Conservation (phyloP, 2,888 invertebrate genomes). For the Torymus aiolomorphi region DNA sequence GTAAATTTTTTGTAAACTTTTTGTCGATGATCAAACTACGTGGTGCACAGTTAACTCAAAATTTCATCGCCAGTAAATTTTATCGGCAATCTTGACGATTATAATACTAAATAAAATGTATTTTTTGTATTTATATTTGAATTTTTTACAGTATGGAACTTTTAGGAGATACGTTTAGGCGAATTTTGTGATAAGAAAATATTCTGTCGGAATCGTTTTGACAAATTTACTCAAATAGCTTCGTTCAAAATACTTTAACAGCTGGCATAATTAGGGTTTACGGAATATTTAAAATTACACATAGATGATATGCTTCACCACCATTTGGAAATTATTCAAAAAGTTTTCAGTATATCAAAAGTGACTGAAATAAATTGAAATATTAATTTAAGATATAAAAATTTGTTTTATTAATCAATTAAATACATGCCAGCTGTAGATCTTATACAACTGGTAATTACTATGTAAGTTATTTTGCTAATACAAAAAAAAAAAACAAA, state of each 20-base stretch:
- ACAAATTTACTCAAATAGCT: conserved; percentile 27
- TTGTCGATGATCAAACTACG: conserved; percentile 55
- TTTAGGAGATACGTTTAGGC: conserved; percentile 44
- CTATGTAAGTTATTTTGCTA: conserved; percentile 37
- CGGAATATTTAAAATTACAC: conserved; percentile 14
- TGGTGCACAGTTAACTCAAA: conserved; percentile 57
- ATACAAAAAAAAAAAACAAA: conserved; percentile 20
- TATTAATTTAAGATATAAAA: conserved; percentile 26
- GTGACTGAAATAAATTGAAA: conserved; percentile 50
- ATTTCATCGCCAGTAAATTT: conserved; percentile 65
- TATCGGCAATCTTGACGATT: conserved; percentile 35
- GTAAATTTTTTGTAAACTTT: conserved; percentile 54
- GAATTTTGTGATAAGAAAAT: conserved; percentile 52
- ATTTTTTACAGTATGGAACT: conserved; percentile 41
- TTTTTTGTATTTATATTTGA: conserved; percentile 43
- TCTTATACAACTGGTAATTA: conserved; percentile 38
- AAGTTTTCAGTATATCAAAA: conserved; percentile 49
- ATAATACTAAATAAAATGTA: conserved; percentile 28
- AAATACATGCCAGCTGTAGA: conserved; percentile 21
- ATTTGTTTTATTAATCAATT: conserved; percentile 35
- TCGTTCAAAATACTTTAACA: conserved; percentile 34
- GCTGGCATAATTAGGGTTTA: conserved; percentile 34
- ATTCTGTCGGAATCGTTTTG: conserved; percentile 28
- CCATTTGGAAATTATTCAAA: conserved; percentile 1
- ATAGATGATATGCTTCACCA: too few species aligned